Base-by-base conservation (phyloP, 2,113 vertebrate genomes). In the Panurus biarmicus region DNA sequence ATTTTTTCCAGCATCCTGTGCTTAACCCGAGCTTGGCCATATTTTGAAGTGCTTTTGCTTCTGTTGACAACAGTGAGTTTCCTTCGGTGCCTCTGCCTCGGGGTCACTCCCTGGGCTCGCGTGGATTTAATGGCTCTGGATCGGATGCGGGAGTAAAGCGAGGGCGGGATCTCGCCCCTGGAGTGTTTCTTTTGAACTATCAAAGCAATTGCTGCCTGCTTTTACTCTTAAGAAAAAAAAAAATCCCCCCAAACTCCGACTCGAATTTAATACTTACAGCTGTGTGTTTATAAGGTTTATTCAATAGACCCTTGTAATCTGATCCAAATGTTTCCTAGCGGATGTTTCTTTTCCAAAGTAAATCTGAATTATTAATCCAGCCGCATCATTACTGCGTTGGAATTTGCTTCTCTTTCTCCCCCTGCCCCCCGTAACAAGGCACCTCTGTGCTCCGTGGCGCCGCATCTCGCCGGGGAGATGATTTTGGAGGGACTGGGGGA, bases 301-400 rank as follows among this genome's bases (percentile, higher is more conserved):
- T 98, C 97, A 98, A 97, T 97, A 97, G 97, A 97, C 97, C 96
- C 97, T 97, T 98, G 98, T 97, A 98, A 98, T 97, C 97, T 70
- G 97, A 98, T 97, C 98, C 97, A 97, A 97, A 98, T 97, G 98
- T 98, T 98, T 98, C 98, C 97, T 98, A 97, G 97, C 97, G 97
- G 98, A 98, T 97, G 97, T 98, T 98, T 97, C 97, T 97, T 97
- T 98, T 97, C 97, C 97, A 98, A 98, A 97, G 97, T 97, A 98
- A 98, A 96, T 97, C 97, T 97, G 96, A 97, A 97, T 97, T 98
- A 97, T 98, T 97, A 98, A 98, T 97, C 97, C 97, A 95, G 96
- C 96, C 95, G 96, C 97, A 98, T 98, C 97, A 95, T 97, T 97
- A 97, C 97, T 93, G 97, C 53, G n/a, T 92, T 97, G 97, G 97